Conservation (phyloP, 2,797 vertebrate genomes). For the Erpetoichthys calabaricus region DNA sequence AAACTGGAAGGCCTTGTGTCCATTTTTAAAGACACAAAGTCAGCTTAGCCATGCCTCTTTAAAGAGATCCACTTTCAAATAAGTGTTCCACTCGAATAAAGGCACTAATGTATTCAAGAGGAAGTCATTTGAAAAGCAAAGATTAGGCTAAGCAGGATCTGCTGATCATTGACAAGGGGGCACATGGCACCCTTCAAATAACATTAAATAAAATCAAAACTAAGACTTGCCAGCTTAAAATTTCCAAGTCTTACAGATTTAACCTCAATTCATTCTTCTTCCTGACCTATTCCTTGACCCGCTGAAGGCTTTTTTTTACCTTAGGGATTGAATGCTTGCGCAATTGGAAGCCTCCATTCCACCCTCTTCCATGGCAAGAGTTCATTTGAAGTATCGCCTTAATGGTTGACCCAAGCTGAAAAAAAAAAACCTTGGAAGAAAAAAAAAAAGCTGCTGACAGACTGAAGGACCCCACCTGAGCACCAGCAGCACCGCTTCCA, state of each 20-base stretch:
- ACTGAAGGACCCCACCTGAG: neutral
- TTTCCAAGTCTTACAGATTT: constrained; percentile 17
- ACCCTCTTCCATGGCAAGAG: constrained; percentile 27
- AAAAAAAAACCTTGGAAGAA: neutral
- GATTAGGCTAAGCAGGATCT: neutral
- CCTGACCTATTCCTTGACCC: constrained; percentile 14
- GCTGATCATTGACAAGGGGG: neutral
- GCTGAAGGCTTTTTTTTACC: constrained; percentile 7
- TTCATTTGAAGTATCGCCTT: constrained; percentile 12
- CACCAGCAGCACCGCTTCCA: neutral
- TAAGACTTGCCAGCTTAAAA: constrained; percentile 24
- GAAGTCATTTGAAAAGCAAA: neutral
- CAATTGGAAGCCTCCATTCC: constrained; percentile 29
- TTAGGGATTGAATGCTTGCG: constrained; percentile 23
- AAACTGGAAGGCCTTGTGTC: neutral
- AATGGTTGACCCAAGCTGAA: neutral
- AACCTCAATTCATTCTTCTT: constrained; percentile 13
- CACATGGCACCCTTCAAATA: constrained; percentile 27
- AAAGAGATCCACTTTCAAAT: too few species aligned
- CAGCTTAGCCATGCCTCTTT: too few species aligned
- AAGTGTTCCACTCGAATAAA: too few species aligned
- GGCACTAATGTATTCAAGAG: neutral
- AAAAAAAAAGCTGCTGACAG: neutral
- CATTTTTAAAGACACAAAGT: too few species aligned
- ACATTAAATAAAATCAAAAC: constrained; percentile 10